Evolutionary conservation across 1,140 invertebrate species (phyloP), one percentile per base, ranked within the genome.

Genomic region (Dreissena polymorpha): DNA sequence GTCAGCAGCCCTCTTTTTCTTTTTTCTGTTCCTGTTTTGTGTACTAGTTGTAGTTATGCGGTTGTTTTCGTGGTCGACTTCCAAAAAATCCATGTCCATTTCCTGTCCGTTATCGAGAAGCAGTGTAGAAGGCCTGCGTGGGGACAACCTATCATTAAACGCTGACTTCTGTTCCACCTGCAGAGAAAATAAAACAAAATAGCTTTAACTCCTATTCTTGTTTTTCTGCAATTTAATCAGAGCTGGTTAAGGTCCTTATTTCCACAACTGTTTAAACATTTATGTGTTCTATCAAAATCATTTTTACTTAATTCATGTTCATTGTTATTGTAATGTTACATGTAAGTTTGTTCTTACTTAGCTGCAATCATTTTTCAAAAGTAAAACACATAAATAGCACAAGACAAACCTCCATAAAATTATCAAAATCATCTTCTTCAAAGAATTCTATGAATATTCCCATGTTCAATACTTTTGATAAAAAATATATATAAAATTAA

Each of bases 1-100:
- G 63, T 90, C 90, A 67, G 90, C 86, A 72, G 91, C 90, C 73
- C 87, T 87, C 77, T 88, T 87, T 67, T 87, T 90, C 72, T 91
- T 91, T 77, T 90, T 90, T 72, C 89, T 87, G 64, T 87, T 89
- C 74, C 86, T 88, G 27, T 73, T 74, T 69, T 60, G 57, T n/a
- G 57, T 60, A 23, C 16, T 60, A n/a, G 16, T 60, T 18, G 16
- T 60, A 23, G 85, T 74, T 39, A 76, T 84, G 25, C 63, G 69
- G 50, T 83, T 86, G 50, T 55, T 70, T 65, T 18, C 64, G 18
- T 82, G 25, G 53, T 82, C 75, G 50, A 83, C 23, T 69, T 89
- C 87, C 69, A 82, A 80, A 67, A 90, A 87, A 16, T 88, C 76
- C 14, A 67, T 79, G 71, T 90, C 90, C 86, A 90, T 72, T 23